phyloP scores from a whole-genome alignment of 1,140 invertebrate genomes.

The Ceratoteleas bidentatus region DNA sequence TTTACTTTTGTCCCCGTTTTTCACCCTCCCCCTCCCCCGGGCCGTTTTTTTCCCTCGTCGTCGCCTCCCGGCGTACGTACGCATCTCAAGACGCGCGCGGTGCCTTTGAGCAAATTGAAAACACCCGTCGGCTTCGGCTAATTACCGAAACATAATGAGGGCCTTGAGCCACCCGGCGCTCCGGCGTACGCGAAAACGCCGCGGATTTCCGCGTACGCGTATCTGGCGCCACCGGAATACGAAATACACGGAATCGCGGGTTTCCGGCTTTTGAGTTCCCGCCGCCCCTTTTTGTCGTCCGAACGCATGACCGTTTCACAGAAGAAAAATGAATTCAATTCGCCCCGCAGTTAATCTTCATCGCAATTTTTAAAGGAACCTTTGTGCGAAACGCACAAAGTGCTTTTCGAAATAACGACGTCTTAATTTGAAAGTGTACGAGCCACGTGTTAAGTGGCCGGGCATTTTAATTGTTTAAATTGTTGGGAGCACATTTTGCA shows the following conservation, averaged over 20 bases:
- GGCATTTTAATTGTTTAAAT: no score
- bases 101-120: slow-evolving; percentile 77
- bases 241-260: slow-evolving; percentile 68
- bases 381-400: neutral
- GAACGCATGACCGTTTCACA: slow-evolving; percentile 26
- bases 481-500: no score
- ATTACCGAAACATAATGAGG: slow-evolving; percentile 78
- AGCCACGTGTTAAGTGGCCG: no score
- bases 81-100: slow-evolving; percentile 65
- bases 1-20: slow-evolving; percentile 28
- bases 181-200: slow-evolving; percentile 43
- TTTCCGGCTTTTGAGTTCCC: slow-evolving; percentile 67
- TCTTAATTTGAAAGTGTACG: neutral
- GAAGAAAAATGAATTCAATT: slow-evolving; percentile 25
- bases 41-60: slow-evolving; percentile 50
- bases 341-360: neutral
- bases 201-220: slow-evolving; percentile 67
- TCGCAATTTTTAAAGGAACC: slow-evolving; percentile 3
- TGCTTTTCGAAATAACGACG: no score
- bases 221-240: slow-evolving; percentile 69
- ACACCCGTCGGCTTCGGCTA: slow-evolving; percentile 75
- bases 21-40: slow-evolving; percentile 12
- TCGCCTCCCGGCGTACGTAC: slow-evolving; percentile 66
- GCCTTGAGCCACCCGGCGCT: slow-evolving; percentile 67
- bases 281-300: slow-evolving; percentile 36